Percentiles rank a stretch among this genome's conserved stretches.
phyloP scores from a whole-genome alignment of 1,140 invertebrate genomes.

The Gonatopus flavifemur region DNA sequence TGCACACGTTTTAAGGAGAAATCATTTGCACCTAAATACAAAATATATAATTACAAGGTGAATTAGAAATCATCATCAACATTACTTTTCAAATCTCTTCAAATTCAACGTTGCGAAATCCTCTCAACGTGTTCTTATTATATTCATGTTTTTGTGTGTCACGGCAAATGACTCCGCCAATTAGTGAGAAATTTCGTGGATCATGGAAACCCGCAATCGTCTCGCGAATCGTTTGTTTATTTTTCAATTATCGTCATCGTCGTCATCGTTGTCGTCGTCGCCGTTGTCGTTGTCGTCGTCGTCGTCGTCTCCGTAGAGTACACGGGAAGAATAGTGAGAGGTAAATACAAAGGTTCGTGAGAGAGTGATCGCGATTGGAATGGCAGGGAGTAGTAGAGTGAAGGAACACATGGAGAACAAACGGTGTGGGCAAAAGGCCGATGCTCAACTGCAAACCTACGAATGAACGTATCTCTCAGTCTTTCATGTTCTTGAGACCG shows the following conservation, averaged over 20 bases:
- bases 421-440: constrained; percentile 11
- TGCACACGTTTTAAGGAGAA: no score
- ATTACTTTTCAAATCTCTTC: no score
- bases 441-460: constrained; percentile 14
- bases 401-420: constrained; percentile 10
- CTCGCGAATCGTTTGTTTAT: no score
- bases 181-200: no score
- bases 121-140: no score
- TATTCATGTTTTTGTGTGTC: no score
- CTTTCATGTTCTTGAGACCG: constrained; percentile 48
- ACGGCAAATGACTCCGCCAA: no score
- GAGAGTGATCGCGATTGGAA: constrained; percentile 34
- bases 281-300: not conserved
- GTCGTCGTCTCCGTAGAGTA: not conserved
- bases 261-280: not conserved
- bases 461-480: constrained; percentile 45
- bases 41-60: no score
- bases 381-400: constrained; percentile 31
- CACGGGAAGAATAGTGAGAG: constrained; percentile 7
- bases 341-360: constrained; percentile 15
- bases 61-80: no score
- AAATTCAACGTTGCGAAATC: no score
- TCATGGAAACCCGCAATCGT: no score
- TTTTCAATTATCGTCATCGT: not conserved
- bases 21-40: no score